phyloP scores from a whole-genome alignment of 2,113 vertebrate genomes.

The Catharus fuscescens region DNA sequence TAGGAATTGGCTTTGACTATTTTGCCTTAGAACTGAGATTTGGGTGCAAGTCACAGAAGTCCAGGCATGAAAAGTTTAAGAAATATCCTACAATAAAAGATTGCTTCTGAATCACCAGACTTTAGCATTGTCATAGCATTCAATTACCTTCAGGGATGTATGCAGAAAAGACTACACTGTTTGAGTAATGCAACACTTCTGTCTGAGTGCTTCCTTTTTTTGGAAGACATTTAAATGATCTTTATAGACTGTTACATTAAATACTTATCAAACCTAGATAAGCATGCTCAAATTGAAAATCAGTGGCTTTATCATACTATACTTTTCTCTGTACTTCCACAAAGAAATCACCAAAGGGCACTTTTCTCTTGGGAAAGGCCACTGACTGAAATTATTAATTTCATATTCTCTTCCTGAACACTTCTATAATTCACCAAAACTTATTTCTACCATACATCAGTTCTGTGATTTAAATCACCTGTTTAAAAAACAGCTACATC shows the following conservation, averaged over 20 bases:
- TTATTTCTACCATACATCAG: not conserved
- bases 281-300: not conserved
- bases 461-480: not conserved
- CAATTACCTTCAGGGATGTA: not conserved
- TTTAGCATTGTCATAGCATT: not conserved
- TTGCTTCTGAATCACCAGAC: not conserved
- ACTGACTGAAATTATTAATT: not conserved
- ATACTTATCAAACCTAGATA: not conserved
- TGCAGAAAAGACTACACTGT: not conserved
- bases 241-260: not conserved
- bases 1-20: not conserved
- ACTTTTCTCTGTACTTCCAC: not conserved
- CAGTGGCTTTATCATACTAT: not conserved
- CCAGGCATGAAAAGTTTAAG: not conserved
- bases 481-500: not conserved
- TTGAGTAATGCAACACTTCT: not conserved
- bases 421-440: not conserved
- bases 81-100: not conserved
- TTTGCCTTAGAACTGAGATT: not conserved
- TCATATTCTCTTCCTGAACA: not conserved
- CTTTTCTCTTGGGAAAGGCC: not conserved
- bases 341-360: not conserved
- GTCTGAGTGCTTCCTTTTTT: not conserved
- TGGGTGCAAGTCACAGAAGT: not conserved
- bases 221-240: not conserved